phyloP scores from a whole-genome alignment of 2,113 vertebrate species.

The Actenoides hombroni region DNA sequence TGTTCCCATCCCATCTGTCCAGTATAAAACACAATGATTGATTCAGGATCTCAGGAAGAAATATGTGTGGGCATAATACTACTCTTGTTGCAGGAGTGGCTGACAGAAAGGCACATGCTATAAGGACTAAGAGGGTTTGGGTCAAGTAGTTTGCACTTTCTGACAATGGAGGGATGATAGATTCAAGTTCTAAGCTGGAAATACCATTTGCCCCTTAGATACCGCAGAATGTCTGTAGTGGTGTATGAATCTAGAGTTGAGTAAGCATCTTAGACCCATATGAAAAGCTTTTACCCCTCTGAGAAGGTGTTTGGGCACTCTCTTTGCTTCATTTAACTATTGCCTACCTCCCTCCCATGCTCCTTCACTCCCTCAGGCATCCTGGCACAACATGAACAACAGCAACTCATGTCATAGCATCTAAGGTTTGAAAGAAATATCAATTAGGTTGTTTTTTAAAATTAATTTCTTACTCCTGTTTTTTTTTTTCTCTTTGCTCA shows the following conservation, averaged over 20 bases:
- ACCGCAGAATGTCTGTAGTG: background rate
- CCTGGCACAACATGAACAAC: background rate
- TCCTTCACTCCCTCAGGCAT: background rate
- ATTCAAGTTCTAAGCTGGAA: background rate
- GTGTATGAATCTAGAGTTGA: background rate
- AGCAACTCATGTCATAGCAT: background rate
- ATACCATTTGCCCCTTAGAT: background rate
- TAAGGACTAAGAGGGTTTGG: background rate
- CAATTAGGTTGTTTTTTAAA: background rate
- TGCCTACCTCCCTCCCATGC: fast-evolving
- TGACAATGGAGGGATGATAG: background rate
- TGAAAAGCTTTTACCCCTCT: background rate
- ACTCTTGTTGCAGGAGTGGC: background rate
- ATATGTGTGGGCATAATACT: background rate
- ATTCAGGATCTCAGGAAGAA: background rate
- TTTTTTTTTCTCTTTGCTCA: background rate
- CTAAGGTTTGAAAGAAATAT: background rate
- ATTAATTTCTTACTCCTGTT: background rate
- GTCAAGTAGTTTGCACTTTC: background rate
- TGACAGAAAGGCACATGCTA: background rate
- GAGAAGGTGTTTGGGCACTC: background rate
- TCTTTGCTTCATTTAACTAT: background rate
- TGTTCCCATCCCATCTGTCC: background rate
- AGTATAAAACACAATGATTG: background rate
- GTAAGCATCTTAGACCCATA: background rate